Conservation (phyloP, 2,797 vertebrate species). For the Lithobates sylvaticus region DNA sequence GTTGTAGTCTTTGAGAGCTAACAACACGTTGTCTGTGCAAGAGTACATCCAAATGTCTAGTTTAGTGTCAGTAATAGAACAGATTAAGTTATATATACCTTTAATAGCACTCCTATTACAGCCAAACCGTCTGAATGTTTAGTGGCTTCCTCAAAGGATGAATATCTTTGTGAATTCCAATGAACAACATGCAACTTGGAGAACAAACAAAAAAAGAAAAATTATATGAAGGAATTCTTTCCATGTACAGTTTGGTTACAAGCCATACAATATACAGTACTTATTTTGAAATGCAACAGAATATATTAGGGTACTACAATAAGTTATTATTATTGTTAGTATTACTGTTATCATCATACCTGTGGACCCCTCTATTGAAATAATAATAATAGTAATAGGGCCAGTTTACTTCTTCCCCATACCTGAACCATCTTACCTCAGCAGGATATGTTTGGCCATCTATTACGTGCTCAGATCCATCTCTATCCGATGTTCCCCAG, state of each 20-base stretch:
- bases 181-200: conserved; percentile 94
- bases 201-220: conserved; percentile 45
- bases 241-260: neutral
- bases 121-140: conserved; percentile 87
- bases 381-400: too few species aligned
- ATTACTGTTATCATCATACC: too few species aligned
- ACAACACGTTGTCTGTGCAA: too few species aligned
- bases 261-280: too few species aligned
- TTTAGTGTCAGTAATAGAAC: too few species aligned
- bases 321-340: too few species aligned
- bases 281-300: too few species aligned
- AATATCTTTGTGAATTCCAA: conserved; percentile 91
- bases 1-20: too few species aligned
- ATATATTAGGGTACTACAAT: too few species aligned
- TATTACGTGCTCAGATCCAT: conserved; percentile 90
- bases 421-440: conserved; percentile 79
- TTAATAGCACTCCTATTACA: conserved; percentile 91
- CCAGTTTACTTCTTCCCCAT: neutral
- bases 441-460: conserved; percentile 84
- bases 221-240: neutral
- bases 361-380: too few species aligned
- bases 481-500: conserved; percentile 87
- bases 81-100: conserved; percentile 74
- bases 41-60: too few species aligned
- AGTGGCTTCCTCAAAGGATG: conserved; percentile 86